Base-by-base conservation (phyloP, 2,888 invertebrate genomes). In the Aethes cnicana region DNA sequence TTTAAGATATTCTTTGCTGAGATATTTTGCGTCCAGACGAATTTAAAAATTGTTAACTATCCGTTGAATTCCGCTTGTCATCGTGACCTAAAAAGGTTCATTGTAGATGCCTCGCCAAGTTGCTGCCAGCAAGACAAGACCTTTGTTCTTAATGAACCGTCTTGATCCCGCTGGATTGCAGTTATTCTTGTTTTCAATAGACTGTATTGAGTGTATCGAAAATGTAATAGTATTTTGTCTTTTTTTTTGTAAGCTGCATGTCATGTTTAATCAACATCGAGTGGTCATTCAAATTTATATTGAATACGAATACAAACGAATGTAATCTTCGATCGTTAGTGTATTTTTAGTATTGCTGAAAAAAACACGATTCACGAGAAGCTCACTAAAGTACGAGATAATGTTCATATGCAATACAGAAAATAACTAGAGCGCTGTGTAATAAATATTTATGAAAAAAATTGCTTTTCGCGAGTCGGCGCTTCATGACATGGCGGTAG, bases 81-180 rank as follows among this genome's bases (percentile, higher is more conserved):
- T 33, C 39, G 25, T 52, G 46, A 52, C 39, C 44, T 52, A 23
- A 39, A 52, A 46, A 52, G 44, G 26, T 39, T 26, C 20, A 52
- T 52, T 46, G 33, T 52, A 37, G 30, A 26, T 28, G 36, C 18
- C 18, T 32, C 23, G 21, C 23, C 26, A 11, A 37, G 11, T 36
- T 36, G 17, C 43, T 50, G 1, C 20, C 33, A 26, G 14, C 20
- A 39, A 26, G 14, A 36, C 32, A 20, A 32, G 44, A 39, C 28
- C 52, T 46, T 52, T 52, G 52, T 52, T 39, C 20, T 26, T 52
- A 52, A 52, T 52, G 39, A 52, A 52, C 46, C 11, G 39, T 14
- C 30, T 26, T 39, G 16, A 52, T 46, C 44, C 21, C 28, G 14
- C 12, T 6, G 32, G 37, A 32, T 39, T 52, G 23, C 26, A 32